These are phyloP conservation scores for Sinocyclocheilus maitianheensis DNA, from an alignment of 2,113 vertebrate species.

Conservation along the genomic window DNA sequence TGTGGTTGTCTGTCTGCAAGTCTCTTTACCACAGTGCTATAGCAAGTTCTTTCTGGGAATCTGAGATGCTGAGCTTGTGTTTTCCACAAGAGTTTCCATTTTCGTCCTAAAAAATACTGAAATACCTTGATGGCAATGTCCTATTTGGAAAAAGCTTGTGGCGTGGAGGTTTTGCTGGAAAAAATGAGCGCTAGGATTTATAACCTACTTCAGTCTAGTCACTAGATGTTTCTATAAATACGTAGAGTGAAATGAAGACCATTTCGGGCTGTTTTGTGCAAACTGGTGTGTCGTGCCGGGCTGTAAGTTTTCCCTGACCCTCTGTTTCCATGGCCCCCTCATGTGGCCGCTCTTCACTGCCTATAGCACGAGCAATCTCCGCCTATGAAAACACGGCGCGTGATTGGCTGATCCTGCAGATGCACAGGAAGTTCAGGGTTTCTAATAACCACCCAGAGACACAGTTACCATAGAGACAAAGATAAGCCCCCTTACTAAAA, in stretches of 20 bases:
- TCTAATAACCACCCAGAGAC: conserved; percentile 87
- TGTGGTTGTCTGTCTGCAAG: conserved; percentile 40
- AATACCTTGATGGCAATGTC: conserved; percentile 27
- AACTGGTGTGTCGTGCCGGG: neutral
- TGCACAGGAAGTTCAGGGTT: conserved; percentile 88
- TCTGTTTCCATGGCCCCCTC: conserved; percentile 62
- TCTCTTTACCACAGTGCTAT: conserved; percentile 37
- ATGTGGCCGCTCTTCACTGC: conserved; percentile 56
- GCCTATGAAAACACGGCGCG: conserved; percentile 73
- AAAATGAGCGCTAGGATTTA: neutral
- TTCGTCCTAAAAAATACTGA: neutral
- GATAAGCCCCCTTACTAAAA: conserved; percentile 70
- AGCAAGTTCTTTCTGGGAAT: conserved; percentile 35
- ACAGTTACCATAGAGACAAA: conserved; percentile 87
- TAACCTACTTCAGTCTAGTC: neutral
- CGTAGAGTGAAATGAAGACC: neutral
- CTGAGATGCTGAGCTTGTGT: conserved; percentile 53
- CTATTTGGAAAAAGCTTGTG: conserved; percentile 44
- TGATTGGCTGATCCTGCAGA: conserved; percentile 84
- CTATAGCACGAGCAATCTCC: conserved; percentile 73
- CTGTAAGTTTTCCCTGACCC: conserved; percentile 49
- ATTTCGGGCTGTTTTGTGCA: neutral
- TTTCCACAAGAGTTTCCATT: conserved; percentile 48
- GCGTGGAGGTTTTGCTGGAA: conserved; percentile 14
- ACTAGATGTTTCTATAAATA: conserved; percentile 2